Evolutionary conservation across 2,113 vertebrate species (phyloP).

Genomic region (Cinclus cinclus): DNA sequence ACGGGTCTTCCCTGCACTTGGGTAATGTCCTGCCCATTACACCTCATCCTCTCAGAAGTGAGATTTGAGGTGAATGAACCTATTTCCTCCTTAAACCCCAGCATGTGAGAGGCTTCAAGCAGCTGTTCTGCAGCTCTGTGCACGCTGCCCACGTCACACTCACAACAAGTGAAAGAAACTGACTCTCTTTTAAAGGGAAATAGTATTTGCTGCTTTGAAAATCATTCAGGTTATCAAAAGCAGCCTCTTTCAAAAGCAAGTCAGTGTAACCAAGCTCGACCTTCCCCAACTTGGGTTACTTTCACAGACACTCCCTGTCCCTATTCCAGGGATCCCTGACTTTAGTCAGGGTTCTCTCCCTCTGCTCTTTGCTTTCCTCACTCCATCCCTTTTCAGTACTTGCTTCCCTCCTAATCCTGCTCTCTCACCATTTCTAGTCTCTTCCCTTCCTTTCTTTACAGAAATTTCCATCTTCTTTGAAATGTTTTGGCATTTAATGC

Average conservation of each 20-base stretch:
- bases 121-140: not conserved
- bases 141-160: not conserved
- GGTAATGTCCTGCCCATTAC: not conserved
- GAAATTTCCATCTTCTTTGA: conserved; percentile 64
- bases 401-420: not conserved
- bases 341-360: not conserved
- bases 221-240: not conserved
- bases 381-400: not conserved
- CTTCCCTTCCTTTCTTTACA: conserved; percentile 55
- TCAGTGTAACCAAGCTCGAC: not conserved
- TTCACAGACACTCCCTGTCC: not conserved
- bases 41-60: not conserved
- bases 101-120: not conserved
- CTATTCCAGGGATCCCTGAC: not conserved
- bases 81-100: not conserved
- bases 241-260: not conserved
- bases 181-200: not conserved
- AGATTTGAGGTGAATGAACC: not conserved
- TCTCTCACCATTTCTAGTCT: not conserved
- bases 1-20: rapidly evolving
- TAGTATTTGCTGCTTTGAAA: not conserved
- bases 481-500: conserved; percentile 59
- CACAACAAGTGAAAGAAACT: not conserved
- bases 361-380: not conserved
- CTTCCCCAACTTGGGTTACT: not conserved